A percentile compares a stretch with the other conserved stretches of the same genome.
Evolutionary conservation across 2,797 vertebrate genomes (phyloP).

Genomic region (Poliocrania exsul): DNA sequence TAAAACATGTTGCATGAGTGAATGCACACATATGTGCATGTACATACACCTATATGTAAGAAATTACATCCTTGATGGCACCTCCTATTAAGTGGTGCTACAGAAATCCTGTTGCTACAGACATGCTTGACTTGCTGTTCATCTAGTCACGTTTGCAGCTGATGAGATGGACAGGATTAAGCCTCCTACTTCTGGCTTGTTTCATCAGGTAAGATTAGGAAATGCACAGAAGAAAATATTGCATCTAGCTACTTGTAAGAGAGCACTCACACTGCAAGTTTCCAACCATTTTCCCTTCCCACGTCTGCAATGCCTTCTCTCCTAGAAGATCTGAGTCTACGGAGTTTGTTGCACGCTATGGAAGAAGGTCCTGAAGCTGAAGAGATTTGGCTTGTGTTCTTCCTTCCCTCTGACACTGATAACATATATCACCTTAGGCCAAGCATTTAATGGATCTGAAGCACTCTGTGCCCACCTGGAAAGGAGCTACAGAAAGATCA

Average conservation of each 20-base stretch:
- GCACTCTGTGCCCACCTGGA: not conserved
- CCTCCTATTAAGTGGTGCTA: not conserved
- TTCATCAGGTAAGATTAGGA: rapidly evolving
- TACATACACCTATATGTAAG: not conserved
- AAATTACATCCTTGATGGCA: not conserved
- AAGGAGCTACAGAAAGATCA: not conserved
- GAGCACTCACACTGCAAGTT: not conserved
- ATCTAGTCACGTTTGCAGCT: rapidly evolving
- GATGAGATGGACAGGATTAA: not conserved
- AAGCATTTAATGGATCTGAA: not conserved
- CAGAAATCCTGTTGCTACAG: not conserved
- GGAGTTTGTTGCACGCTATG: not conserved
- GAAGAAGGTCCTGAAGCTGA: not conserved
- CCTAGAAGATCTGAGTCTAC: not conserved
- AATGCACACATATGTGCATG: not conserved
- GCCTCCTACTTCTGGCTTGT: rapidly evolving
- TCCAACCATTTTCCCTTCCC: not conserved
- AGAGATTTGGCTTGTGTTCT: not conserved
- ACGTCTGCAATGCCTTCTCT: not conserved
- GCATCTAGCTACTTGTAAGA: not conserved
- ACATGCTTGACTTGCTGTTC: not conserved
- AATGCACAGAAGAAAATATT: not conserved
- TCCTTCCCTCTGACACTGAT: not conserved
- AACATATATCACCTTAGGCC: not conserved
- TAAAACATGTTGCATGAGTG: not conserved